phyloP scores from a whole-genome alignment of 2,113 vertebrate species.

The Casuarius casuarius region DNA sequence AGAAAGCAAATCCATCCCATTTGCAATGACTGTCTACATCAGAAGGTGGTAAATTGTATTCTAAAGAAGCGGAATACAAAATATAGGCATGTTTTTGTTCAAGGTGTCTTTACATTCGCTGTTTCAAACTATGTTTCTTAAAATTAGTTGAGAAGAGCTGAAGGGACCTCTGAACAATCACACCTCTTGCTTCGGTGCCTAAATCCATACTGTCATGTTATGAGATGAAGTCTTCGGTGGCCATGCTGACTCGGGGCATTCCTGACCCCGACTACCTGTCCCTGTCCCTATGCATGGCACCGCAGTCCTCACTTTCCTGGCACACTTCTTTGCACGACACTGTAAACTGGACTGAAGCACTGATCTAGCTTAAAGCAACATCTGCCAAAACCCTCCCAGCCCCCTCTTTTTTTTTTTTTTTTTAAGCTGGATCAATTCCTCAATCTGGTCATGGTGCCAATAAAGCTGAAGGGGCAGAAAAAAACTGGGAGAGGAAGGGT shows the following conservation, averaged over 20 bases:
- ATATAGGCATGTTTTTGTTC: not conserved
- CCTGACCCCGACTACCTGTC: not conserved
- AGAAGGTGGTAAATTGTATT: not conserved
- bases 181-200: not conserved
- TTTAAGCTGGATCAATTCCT: constrained; percentile 18
- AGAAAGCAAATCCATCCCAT: not conserved
- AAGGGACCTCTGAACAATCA: not conserved
- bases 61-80: not conserved
- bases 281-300: fast-evolving
- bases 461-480: not conserved
- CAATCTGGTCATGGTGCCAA: not conserved
- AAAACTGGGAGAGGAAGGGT: not conserved
- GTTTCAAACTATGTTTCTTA: not conserved
- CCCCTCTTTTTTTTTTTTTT: not conserved
- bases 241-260: not conserved
- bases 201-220: not conserved
- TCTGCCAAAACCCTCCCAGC: not conserved
- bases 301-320: not conserved
- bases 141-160: not conserved
- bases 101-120: not conserved
- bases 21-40: not conserved
- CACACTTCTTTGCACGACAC: not conserved
- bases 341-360: not conserved
- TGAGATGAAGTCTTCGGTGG: not conserved
- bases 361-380: constrained; percentile 36